phyloP scores from a whole-genome alignment of 1,140 invertebrate genomes.

The Grapholita molesta region DNA sequence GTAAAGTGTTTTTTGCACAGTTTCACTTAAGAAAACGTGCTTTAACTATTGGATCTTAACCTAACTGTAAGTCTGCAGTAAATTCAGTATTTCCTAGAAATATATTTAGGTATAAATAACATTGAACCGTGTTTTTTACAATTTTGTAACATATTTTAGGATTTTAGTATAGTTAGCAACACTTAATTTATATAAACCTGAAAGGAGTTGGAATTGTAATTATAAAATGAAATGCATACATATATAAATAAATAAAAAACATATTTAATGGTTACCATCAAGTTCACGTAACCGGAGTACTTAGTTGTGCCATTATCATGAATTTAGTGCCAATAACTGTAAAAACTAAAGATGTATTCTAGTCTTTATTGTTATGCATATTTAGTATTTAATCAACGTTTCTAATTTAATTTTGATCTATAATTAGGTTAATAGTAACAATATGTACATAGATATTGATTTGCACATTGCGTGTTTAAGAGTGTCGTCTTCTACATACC shows the following conservation, averaged over 20 bases:
- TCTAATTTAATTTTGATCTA: slow-evolving; percentile 68
- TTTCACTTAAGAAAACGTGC: slow-evolving; percentile 58
- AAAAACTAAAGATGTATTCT: slow-evolving; percentile 72
- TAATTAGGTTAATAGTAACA: slow-evolving; percentile 49
- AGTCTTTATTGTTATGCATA: slow-evolving; percentile 77
- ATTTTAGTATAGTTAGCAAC: slow-evolving; percentile 66
- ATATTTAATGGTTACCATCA: slow-evolving; percentile 33
- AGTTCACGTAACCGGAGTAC: slow-evolving; percentile 52
- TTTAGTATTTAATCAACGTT: slow-evolving; percentile 75
- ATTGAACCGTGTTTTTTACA: slow-evolving; percentile 60
- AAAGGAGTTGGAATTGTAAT: slow-evolving; percentile 33
- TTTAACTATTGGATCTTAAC: slow-evolving; percentile 40
- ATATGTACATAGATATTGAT: slow-evolving; percentile 61
- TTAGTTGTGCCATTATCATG: slow-evolving; percentile 70
- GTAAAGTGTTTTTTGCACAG: slow-evolving; percentile 55
- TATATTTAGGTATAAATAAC: slow-evolving; percentile 65
- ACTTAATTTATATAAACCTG: slow-evolving; percentile 54
- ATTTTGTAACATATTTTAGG: slow-evolving; percentile 65
- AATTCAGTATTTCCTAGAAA: slow-evolving; percentile 70
- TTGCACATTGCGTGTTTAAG: slow-evolving; percentile 50
- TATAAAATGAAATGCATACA: slow-evolving; percentile 32
- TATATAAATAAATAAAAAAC: slow-evolving; percentile 21
- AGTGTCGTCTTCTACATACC: slow-evolving; percentile 33
- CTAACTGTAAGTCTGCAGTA: slow-evolving; percentile 54
- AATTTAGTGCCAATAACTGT: slow-evolving; percentile 77